These are phyloP conservation scores for Cenopis cana DNA, from an alignment of 2,888 invertebrate species.

Conservation along the genomic window DNA sequence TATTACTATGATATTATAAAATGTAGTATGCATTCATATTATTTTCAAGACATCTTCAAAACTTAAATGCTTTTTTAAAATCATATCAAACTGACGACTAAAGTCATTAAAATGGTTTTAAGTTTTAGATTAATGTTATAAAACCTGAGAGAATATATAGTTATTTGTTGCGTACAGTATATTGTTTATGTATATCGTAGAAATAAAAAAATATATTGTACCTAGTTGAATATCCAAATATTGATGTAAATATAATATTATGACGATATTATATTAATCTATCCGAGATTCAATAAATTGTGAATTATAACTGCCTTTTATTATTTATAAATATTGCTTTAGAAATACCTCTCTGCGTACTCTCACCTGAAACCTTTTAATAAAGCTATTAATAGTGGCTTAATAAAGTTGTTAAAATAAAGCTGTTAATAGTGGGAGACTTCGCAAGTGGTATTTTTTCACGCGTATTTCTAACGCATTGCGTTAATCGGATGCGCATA, in stretches of 20 bases:
- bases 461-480: too few relatives aligned
- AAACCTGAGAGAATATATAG: conserved; percentile 53
- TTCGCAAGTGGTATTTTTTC: too few relatives aligned
- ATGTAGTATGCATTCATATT: conserved; percentile 1
- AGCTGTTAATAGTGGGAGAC: too few relatives aligned
- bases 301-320: conserved; percentile 55
- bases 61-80: conserved; percentile 40
- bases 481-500: too few relatives aligned
- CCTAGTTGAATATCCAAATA: conserved; percentile 63
- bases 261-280: conserved; percentile 75
- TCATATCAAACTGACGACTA: conserved; percentile 30
- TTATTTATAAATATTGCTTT: conserved; percentile 39
- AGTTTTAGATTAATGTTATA: conserved; percentile 50
- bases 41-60: conserved; percentile 3
- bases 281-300: conserved; percentile 77
- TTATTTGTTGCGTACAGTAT: conserved; percentile 72
- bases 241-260: conserved; percentile 77
- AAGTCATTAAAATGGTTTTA: conserved; percentile 47
- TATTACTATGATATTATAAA: background rate
- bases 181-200: conserved; percentile 66
- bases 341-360: too few relatives aligned
- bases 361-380: too few relatives aligned
- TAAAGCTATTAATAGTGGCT: too few relatives aligned
- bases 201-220: conserved; percentile 65
- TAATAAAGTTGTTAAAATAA: too few relatives aligned